Evolutionary conservation across 2,797 vertebrate species (phyloP), one percentile per base, ranked within the genome.

Genomic region (Centropyge bicolor): DNA sequence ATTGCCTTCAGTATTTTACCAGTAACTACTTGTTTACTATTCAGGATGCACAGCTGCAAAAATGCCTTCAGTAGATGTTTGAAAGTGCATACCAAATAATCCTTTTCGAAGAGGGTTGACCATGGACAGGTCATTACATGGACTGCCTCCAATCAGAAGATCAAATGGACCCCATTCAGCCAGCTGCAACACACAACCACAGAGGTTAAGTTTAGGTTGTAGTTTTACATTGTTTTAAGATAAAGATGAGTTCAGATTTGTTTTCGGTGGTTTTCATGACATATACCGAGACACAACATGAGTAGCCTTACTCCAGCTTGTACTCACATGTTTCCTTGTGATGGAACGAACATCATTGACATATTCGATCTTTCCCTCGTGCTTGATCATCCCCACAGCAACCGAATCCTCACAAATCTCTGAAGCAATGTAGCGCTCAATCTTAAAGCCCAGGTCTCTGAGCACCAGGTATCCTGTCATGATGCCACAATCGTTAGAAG

Each of bases 111-210:
- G 93, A 0, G 98, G 96, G 54, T 96, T 99, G 88, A 97, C 97
- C 82, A 97, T 96, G 27, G 97, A 97, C 12, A 98, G 94, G 17
- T 99, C 97, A 0, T 97, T 97, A 70, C 96, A 98, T 0, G 97
- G 97, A 78, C 96, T 99, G 40, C 97, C 97, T 63, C 98, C 98
- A 1, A 99, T 99, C 90, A 99, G 95, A 81, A 99, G 88, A 78
- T 99, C 98, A 64, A 99, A 99, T 0, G 98, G 98, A 13, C 98
- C 98, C 98, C 98, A 99, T 75, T 99, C 97, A 19, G 97, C 96
- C 61, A 99, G 93, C 98, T 99, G 76, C 1, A 92, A 85, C 51
- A 76, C 64, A 85, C 12, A 74, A 45, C 2, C 4, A 31, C 20
- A 79, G 5, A 59, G 20, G 10, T 27, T 16, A 14, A 63, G 36